phyloP scores from a whole-genome alignment of 2,888 invertebrate species.

The Halictus quadricinctus region DNA sequence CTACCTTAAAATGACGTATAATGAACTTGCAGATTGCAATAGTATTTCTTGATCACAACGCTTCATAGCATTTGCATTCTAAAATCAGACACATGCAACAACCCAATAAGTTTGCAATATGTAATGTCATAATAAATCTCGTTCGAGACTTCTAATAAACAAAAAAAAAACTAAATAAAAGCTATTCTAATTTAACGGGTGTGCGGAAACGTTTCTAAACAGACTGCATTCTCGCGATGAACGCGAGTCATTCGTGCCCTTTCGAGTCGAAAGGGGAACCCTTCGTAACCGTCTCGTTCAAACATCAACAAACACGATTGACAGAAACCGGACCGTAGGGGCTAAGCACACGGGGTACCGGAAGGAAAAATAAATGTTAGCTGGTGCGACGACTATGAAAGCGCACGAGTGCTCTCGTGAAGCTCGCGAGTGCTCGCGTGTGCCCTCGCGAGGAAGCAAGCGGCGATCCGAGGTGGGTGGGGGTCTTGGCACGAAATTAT shows the following conservation, averaged over 20 bases:
- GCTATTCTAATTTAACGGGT: background rate
- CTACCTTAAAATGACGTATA: background rate
- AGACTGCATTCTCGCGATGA: background rate
- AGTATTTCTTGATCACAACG: background rate
- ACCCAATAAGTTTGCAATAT: background rate
- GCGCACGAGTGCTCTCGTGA: background rate
- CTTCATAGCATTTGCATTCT: background rate
- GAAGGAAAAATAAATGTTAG: slow-evolving; percentile 11
- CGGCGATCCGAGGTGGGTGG: slow-evolving; percentile 27
- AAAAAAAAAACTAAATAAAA: background rate
- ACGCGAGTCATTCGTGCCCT: background rate
- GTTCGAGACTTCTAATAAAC: too few relatives aligned
- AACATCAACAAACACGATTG: background rate
- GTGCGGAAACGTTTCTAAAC: background rate
- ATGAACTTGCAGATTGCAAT: background rate
- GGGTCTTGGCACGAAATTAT: slow-evolving; percentile 58
- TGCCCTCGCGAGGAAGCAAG: slow-evolving; percentile 6
- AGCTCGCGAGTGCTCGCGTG: slow-evolving; percentile 6
- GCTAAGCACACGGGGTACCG: background rate
- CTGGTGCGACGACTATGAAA: background rate
- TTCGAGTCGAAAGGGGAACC: background rate
- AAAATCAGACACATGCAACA: background rate
- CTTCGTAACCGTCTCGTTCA: background rate
- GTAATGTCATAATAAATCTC: background rate
- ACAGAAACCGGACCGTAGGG: background rate